Percentiles rank a stretch among this genome's conserved stretches.
Conservation (phyloP, 2,113 vertebrate genomes). For the Lanius ludovicianus region DNA sequence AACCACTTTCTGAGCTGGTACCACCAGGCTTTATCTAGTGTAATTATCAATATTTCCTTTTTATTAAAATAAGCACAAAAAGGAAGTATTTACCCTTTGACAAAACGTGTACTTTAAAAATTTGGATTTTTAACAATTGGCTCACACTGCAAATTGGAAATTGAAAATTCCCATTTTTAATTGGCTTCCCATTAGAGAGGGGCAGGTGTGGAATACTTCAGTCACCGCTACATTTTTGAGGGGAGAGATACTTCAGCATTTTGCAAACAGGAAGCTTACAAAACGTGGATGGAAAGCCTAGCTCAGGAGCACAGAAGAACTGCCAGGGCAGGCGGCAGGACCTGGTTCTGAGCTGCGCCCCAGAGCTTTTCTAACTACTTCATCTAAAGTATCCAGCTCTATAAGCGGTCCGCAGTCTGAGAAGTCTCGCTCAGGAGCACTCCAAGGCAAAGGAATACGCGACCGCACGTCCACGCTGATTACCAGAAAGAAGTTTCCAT, state of each 20-base stretch:
- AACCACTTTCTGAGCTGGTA: background rate
- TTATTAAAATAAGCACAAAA: background rate
- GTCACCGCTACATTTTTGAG: background rate
- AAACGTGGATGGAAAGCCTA: background rate
- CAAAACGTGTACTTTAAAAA: background rate
- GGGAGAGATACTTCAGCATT: background rate
- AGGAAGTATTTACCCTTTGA: background rate
- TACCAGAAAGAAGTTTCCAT: background rate
- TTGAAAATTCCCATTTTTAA: background rate
- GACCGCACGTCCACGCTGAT: accelerated
- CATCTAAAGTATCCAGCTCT: accelerated
- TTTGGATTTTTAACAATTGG: background rate
- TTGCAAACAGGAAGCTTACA: background rate
- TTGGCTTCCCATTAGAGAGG: too few relatives aligned
- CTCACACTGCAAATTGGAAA: background rate
- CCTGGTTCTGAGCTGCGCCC: background rate
- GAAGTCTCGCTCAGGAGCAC: background rate
- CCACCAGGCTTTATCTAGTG: background rate
- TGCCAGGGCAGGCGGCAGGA: too few relatives aligned
- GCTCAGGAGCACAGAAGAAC: background rate
- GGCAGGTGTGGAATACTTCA: background rate
- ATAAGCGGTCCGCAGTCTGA: accelerated
- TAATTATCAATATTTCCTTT: background rate
- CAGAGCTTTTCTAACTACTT: background rate
- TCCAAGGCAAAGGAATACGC: accelerated